These are phyloP conservation scores for Megathymus violae DNA, from an alignment of 1,140 invertebrate species.

Conservation along the genomic window DNA sequence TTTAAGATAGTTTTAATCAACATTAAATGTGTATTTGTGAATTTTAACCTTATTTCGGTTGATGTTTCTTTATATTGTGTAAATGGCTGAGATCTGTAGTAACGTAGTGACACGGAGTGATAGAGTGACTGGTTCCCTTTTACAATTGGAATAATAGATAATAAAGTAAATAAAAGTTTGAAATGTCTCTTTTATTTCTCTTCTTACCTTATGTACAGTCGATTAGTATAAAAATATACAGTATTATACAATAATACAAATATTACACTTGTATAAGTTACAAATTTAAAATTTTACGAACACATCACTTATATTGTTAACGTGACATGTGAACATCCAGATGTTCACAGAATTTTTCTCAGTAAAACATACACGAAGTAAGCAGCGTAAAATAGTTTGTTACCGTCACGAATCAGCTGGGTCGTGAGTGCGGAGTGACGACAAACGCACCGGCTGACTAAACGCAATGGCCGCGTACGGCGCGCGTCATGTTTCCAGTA, in stretches of 20 bases:
- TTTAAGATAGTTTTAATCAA: slow-evolving; percentile 77
- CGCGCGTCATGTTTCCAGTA: too few relatives aligned
- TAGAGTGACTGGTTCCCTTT: slow-evolving; percentile 80
- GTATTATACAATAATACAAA: slow-evolving; percentile 51
- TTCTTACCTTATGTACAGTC: slow-evolving; percentile 26
- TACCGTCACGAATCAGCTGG: too few relatives aligned
- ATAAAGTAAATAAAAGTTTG: slow-evolving; percentile 80
- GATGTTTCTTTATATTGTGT: slow-evolving; percentile 80
- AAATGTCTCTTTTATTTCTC: slow-evolving; percentile 61
- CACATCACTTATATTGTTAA: slow-evolving; percentile 37
- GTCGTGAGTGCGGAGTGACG: too few relatives aligned
- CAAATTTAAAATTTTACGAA: slow-evolving; percentile 28
- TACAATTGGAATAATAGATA: slow-evolving; percentile 81
- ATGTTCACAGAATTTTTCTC: not conserved
- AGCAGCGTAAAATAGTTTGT: too few relatives aligned
- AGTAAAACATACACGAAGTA: too few relatives aligned
- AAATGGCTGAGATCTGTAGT: slow-evolving; percentile 79
- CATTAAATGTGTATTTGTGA: slow-evolving; percentile 83
- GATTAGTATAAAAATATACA: slow-evolving; percentile 50
- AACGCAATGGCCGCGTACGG: too few relatives aligned
- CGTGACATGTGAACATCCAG: not conserved
- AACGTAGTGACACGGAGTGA: slow-evolving; percentile 77
- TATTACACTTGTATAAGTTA: slow-evolving; percentile 16
- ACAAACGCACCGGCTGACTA: too few relatives aligned
- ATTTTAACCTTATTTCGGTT: slow-evolving; percentile 80